phyloP scores from a whole-genome alignment of 2,888 invertebrate genomes.

The Ctenicera cuprea region DNA sequence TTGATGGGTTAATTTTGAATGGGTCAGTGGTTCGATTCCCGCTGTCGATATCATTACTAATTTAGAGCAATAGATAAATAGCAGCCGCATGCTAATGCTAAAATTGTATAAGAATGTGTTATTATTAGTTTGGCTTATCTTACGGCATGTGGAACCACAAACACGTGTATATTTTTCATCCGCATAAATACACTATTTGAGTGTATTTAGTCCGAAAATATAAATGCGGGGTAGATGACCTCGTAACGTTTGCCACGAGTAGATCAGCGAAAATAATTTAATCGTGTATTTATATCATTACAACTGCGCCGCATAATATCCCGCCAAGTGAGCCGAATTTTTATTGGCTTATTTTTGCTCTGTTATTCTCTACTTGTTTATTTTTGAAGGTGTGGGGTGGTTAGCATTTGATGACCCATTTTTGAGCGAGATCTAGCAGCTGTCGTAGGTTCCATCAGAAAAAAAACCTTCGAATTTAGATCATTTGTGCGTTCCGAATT shows the following conservation, averaged over 20 bases:
- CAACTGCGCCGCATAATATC: conserved; percentile 39
- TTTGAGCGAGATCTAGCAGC: background rate
- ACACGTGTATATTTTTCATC: background rate
- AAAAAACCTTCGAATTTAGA: no score
- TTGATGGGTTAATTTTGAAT: no score
- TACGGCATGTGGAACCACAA: background rate
- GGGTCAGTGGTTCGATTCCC: background rate
- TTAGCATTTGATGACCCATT: background rate
- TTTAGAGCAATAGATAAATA: background rate
- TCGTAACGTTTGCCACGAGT: conserved; percentile 37
- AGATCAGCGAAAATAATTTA: conserved; percentile 37
- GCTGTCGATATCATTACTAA: background rate
- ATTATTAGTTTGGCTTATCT: conserved; percentile 15
- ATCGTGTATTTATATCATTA: conserved; percentile 42
- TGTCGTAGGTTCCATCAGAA: background rate
- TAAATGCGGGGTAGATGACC: conserved; percentile 41
- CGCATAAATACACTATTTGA: conserved; percentile 1
- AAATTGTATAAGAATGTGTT: background rate
- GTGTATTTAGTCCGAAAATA: conserved; percentile 24
- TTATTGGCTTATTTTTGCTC: conserved; percentile 27
- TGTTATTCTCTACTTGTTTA: background rate
- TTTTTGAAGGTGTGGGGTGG: background rate
- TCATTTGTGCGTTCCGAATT: no score
- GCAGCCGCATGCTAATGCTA: background rate
- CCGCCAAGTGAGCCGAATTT: conserved; percentile 28